Base-by-base conservation (phyloP, 2,797 vertebrate genomes). In the Sebastes vulpes region DNA sequence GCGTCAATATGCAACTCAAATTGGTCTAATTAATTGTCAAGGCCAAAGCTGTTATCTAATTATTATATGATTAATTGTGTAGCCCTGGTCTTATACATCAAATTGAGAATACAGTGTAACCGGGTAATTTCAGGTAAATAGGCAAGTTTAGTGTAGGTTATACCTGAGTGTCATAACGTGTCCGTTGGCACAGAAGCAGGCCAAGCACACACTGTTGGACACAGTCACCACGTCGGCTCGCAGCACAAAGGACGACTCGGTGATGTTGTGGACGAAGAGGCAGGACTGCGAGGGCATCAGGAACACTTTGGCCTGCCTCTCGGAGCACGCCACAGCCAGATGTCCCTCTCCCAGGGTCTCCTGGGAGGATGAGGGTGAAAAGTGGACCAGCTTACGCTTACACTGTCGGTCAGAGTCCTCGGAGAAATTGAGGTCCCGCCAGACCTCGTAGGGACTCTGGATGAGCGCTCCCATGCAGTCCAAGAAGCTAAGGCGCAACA, bases 121-220 rank as follows among this genome's bases (percentile, higher is more conserved):
- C 4, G 25, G 52, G 14, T 56, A 1, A 25, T 35, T 56, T 26
- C 29, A 35, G 20, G 50, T 31, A 9, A 65, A 9, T 5, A 26
- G 26, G 9, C 0, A 25, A 59, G n/a, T 5, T 8, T 16, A n/a
- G 42, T 8, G 38, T 18, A 32, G 4, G 20, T 48, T 86, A 76
- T 92, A 99, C 99, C 99, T 99, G 94, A 99, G 97, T 57, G 97
- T 98, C 97, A 99, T 98, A 95, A 99, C 96, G 81, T 99, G 98
- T 87, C 99, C 99, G 52, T 99, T 99, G 82, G 98, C 98, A 86
- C 98, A 99, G 95, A 99, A 99, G 93, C 98, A 98, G 64, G 98
- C 98, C 95, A 99, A 94, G 86, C 98, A 97, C 87, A 98, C 96
- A 63, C 96, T 98, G 96, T 97, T 98, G 85, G 94, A 97, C 93